Evolutionary conservation across 2,797 vertebrate species (phyloP).

Genomic region (Allobates femoralis): DNA sequence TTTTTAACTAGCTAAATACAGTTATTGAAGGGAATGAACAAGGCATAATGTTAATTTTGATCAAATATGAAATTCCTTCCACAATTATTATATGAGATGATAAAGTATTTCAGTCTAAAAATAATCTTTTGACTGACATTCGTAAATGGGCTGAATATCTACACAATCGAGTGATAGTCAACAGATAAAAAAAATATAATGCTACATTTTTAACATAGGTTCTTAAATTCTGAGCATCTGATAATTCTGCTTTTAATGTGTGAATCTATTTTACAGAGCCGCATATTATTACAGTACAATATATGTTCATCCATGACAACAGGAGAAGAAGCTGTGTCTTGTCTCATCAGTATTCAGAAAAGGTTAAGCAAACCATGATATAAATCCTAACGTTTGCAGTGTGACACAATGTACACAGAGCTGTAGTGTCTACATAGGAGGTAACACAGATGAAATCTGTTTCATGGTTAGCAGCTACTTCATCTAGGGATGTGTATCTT

Average conservation of each 20-base stretch:
- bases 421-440: conserved; percentile 13
- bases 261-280: neutral
- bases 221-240: neutral
- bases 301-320: conserved; percentile 20
- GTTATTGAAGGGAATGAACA: too few species aligned
- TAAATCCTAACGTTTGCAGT: conserved; percentile 37
- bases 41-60: neutral
- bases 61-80: neutral
- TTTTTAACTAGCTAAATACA: too few species aligned
- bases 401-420: conserved; percentile 20
- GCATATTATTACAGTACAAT: conserved; percentile 6
- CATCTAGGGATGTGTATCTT: neutral
- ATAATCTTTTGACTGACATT: neutral
- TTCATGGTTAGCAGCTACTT: neutral
- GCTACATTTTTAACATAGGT: neutral
- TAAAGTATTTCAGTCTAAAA: neutral
- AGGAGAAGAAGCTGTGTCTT: conserved; percentile 21
- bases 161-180: neutral
- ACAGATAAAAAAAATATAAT: neutral
- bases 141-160: neutral
- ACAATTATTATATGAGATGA: neutral
- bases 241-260: neutral
- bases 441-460: conserved; percentile 8
- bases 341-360: conserved; percentile 39
- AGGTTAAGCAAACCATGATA: conserved; percentile 38